Evolutionary conservation across 2,797 vertebrate genomes (phyloP).

Genomic region (Bucorvus abyssinicus): DNA sequence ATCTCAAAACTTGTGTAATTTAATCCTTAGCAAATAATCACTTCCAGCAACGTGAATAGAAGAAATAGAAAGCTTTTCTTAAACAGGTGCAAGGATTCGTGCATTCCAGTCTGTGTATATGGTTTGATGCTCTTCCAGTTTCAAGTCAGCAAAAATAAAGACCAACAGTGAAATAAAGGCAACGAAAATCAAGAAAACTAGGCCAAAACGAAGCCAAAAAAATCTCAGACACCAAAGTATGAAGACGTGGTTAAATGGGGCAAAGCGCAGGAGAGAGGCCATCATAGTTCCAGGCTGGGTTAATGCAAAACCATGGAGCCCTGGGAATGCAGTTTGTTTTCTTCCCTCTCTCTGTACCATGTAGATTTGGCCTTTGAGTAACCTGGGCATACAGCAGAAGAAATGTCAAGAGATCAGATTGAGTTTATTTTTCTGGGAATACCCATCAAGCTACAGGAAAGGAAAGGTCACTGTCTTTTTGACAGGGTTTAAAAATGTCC

Average conservation of each 20-base stretch:
- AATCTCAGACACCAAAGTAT: not conserved
- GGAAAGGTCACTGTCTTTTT: constrained; percentile 8
- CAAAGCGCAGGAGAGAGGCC: not conserved
- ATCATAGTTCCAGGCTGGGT: not conserved
- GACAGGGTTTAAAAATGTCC: not conserved
- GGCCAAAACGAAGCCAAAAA: not conserved
- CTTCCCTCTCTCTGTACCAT: not conserved
- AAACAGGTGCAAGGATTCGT: not conserved
- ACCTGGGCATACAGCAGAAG: not conserved
- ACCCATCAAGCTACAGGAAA: not conserved
- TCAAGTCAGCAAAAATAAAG: not conserved
- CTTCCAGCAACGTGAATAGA: not conserved
- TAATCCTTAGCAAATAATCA: not conserved
- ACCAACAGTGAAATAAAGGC: not conserved
- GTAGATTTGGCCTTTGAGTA: not conserved
- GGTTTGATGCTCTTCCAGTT: not conserved
- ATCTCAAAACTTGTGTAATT: not conserved
- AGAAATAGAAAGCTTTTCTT: not conserved
- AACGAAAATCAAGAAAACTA: not conserved
- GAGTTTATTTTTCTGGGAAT: constrained; percentile 18
- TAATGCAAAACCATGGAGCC: not conserved
- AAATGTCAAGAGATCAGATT: not conserved
- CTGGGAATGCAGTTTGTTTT: not conserved
- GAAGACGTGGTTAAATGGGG: not conserved
- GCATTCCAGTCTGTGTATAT: not conserved